These are phyloP conservation scores for Brienomyrus longianalis DNA, from an alignment of 2,113 vertebrate genomes.

Conservation along the genomic window DNA sequence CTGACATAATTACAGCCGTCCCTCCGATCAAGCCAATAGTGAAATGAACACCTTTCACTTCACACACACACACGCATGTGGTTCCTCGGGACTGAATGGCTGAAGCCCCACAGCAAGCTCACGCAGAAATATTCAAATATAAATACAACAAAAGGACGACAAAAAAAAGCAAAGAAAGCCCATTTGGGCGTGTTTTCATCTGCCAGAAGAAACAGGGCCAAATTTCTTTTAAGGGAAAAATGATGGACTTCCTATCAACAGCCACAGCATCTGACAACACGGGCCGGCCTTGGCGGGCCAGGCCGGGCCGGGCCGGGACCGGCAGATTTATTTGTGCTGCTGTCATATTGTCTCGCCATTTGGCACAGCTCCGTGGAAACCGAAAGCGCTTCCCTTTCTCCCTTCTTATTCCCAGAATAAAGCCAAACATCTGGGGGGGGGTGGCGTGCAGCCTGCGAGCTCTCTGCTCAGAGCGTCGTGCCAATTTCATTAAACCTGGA, in stretches of 20 bases:
- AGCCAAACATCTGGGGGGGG: slow-evolving; percentile 54
- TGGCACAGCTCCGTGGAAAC: slow-evolving; percentile 28
- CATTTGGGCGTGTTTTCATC: not conserved
- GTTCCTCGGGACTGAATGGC: not conserved
- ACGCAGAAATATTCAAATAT: not conserved
- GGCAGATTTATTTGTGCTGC: slow-evolving; percentile 31
- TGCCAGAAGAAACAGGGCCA: slow-evolving; percentile 9
- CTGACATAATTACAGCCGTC: not conserved
- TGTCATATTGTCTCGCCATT: slow-evolving; percentile 40
- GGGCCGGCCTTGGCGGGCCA: slow-evolving; percentile 25
- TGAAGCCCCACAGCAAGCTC: not conserved
- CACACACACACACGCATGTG: not conserved
- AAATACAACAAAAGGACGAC: not conserved
- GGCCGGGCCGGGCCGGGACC: slow-evolving; percentile 1
- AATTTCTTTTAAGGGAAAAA: slow-evolving; percentile 33
- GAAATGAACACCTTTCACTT: slow-evolving; percentile 16
- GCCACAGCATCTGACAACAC: slow-evolving; percentile 39
- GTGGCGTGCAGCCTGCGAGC: slow-evolving; percentile 24
- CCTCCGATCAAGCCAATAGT: not conserved
- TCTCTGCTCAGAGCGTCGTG: slow-evolving; percentile 32
- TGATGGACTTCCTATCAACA: slow-evolving; percentile 25
- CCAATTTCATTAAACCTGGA: slow-evolving; percentile 38
- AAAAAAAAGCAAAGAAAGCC: not conserved
- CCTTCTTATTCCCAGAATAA: slow-evolving; percentile 39
- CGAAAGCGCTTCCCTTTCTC: slow-evolving; percentile 29